Conservation (phyloP, 1,140 invertebrate species). For the Habropoda laboriosa region DNA sequence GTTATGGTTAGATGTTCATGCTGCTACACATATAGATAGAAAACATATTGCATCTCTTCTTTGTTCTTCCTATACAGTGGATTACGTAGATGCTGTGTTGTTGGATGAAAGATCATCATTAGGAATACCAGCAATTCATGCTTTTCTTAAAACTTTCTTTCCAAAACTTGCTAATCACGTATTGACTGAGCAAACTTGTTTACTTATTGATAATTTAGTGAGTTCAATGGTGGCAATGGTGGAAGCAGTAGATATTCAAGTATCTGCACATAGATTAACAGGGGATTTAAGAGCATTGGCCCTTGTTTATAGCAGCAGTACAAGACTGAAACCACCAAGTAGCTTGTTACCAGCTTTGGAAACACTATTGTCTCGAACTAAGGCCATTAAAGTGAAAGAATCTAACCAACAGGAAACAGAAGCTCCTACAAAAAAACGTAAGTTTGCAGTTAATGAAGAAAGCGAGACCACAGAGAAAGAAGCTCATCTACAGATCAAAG, state of each 20-base stretch:
- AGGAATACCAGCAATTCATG: constrained; percentile 89
- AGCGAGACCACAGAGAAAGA: constrained; percentile 52
- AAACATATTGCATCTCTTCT: constrained; percentile 90
- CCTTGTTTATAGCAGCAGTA: constrained; percentile 82
- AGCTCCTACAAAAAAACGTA: constrained; percentile 78
- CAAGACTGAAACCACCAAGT: constrained; percentile 74
- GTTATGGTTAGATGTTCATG: constrained; percentile 91
- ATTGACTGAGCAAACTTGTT: constrained; percentile 83
- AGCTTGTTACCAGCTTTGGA: constrained; percentile 73
- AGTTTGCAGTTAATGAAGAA: constrained; percentile 70
- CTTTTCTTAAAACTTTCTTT: constrained; percentile 91
- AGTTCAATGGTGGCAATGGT: constrained; percentile 82
- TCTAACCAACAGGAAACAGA: constrained; percentile 70
- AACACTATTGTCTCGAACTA: constrained; percentile 71
- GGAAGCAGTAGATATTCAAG: constrained; percentile 80
- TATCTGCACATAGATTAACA: constrained; percentile 81
- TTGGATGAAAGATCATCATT: constrained; percentile 90
- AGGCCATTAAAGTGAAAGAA: constrained; percentile 71
- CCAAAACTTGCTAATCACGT: constrained; percentile 88
- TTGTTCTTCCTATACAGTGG: constrained; percentile 90
- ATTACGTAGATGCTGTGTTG: constrained; percentile 91
- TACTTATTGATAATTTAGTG: constrained; percentile 83
- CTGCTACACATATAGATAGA: constrained; percentile 88
- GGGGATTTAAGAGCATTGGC: constrained; percentile 83
- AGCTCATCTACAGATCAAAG: constrained; percentile 49